Conservation (phyloP, 2,113 vertebrate genomes). For the Spea multiplicata region DNA sequence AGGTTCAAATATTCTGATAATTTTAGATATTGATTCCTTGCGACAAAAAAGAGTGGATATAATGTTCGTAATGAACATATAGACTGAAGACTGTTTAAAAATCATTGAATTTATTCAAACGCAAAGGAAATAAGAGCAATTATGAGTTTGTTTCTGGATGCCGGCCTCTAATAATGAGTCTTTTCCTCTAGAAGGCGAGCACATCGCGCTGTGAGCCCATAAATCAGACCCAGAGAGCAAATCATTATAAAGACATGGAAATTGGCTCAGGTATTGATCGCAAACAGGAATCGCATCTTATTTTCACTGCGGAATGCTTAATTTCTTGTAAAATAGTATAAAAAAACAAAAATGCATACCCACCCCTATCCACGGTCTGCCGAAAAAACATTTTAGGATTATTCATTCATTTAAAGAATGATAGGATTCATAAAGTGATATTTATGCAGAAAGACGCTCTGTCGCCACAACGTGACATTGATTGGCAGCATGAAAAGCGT, state of each 20-base stretch:
- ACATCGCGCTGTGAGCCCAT: too few species aligned
- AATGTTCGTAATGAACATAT: neutral
- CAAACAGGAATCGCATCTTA: neutral
- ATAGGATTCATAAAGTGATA: too few species aligned
- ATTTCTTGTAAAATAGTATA: neutral
- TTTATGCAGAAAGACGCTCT: too few species aligned
- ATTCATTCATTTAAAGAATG: too few species aligned
- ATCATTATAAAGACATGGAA: neutral
- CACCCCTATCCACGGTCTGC: too few species aligned
- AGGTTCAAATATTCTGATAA: too few species aligned
- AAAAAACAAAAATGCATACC: neutral
- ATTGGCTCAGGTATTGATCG: neutral
- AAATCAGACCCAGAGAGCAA: too few species aligned
- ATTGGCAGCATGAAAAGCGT: too few species aligned
- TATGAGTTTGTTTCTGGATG: slow-evolving; percentile 43
- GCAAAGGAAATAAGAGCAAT: slow-evolving; percentile 13
- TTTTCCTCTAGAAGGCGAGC: neutral
- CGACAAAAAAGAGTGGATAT: neutral
- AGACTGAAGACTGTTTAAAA: neutral
- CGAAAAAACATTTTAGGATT: too few species aligned
- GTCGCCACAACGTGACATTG: too few species aligned
- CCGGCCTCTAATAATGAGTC: slow-evolving; percentile 41
- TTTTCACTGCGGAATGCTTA: neutral
- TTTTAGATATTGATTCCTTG: neutral
- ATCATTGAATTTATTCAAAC: neutral